phyloP scores from a whole-genome alignment of 1,140 invertebrate genomes.

The Rhagoletis pomonella region DNA sequence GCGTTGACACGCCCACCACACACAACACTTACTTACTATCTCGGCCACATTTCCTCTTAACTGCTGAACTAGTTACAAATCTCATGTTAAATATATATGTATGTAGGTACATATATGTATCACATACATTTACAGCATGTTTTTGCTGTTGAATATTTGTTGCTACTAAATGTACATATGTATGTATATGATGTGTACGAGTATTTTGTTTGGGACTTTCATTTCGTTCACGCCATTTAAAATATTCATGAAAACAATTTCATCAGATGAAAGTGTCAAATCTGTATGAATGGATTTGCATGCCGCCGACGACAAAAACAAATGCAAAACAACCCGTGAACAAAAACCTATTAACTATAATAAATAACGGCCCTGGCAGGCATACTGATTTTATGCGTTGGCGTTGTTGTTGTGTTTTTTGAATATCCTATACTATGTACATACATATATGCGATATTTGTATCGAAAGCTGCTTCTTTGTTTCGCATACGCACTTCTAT shows the following conservation, averaged over 20 bases:
- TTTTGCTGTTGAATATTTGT: background rate
- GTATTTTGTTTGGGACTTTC: conserved; percentile 8
- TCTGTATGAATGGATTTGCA: conserved; percentile 48
- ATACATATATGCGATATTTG: background rate
- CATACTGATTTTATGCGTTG: background rate
- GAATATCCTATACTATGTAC: background rate
- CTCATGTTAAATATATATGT: background rate
- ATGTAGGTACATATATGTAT: too few relatives aligned
- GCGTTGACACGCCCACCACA: background rate
- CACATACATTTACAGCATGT: background rate
- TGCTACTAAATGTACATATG: background rate
- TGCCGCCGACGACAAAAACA: too few relatives aligned
- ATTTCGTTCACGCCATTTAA: conserved; percentile 42
- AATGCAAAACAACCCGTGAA: background rate
- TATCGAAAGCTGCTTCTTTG: background rate
- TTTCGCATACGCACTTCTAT: background rate
- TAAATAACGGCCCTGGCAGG: background rate
- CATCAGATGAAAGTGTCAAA: conserved; percentile 26
- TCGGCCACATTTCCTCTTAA: background rate
- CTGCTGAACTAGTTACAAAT: background rate
- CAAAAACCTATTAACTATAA: background rate
- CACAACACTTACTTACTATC: background rate
- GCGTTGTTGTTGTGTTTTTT: background rate
- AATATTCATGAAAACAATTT: conserved; percentile 52
- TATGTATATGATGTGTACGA: background rate